Conservation (phyloP, 1,140 invertebrate genomes). For the Hormaphis cornu region DNA sequence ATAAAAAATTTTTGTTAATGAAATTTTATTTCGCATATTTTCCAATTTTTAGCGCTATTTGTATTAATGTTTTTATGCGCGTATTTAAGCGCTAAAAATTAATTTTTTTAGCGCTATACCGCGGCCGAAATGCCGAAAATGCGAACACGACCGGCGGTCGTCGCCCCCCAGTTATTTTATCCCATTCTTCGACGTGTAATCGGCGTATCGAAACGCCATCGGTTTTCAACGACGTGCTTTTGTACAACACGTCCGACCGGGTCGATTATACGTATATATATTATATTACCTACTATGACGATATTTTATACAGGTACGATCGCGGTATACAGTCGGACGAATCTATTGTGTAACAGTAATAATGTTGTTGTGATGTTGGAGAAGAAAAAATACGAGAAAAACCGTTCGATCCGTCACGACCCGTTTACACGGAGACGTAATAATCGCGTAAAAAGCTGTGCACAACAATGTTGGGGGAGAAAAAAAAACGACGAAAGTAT, state of each 20-base stretch:
- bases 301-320: no score
- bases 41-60: no score
- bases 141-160: neutral
- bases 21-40: no score
- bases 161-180: conserved; percentile 23
- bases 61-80: no score
- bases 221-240: conserved; percentile 25
- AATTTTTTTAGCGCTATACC: no score
- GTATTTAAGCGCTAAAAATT: no score
- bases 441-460: no score
- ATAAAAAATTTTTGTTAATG: no score
- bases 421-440: neutral
- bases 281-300: no score
- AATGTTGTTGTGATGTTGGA: no score
- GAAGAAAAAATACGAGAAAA: neutral
- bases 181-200: conserved; percentile 27
- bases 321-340: neutral
- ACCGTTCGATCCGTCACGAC: neutral
- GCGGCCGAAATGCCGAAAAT: no score
- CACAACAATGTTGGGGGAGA: neutral
- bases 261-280: neutral
- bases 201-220: conserved; percentile 20
- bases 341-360: neutral
- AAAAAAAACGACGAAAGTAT: neutral
- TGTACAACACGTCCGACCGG: neutral